Base-by-base conservation (phyloP, 2,888 invertebrate genomes). In the Chloromyia formosa region DNA sequence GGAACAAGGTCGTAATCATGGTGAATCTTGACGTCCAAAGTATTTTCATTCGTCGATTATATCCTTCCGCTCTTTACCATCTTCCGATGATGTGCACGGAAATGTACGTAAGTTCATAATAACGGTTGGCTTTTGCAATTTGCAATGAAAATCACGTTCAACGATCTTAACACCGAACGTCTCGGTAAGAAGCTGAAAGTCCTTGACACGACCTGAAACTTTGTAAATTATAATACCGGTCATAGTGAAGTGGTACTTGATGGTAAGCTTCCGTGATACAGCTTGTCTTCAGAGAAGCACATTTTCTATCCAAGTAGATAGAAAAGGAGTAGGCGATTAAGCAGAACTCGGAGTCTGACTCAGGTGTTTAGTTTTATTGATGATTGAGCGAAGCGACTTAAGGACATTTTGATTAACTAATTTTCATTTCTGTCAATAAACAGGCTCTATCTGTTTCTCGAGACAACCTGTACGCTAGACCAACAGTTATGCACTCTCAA, bases 71-170 rank as follows among this genome's bases (percentile, higher is more conserved):
- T 66, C 49, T 22, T 42, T 1, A n/a, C 12, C 60, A 60, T 27
- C 2, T 3, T 62, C n/a, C 35, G 49, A 45, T 22, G 3, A 35
- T 20, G 40, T 27, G 22, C 23, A 45, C 12, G 14, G 27, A 49
- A 16, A 66, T 56, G 10, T 16, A 12, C 4, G 16, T 4, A 56
- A 20, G 18, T 10, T 20, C 10, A 1, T n/a, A 20, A 12, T n/a
- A 16, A 22, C 20, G 3, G 22, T 66, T 66, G 49, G 23, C 49
- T 49, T 66, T 16, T 40, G n/a, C 42, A 58, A 71, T 56, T 71
- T 56, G 58, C 71, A 56, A 71, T 71, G 71, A 71, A 71, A 71
- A 71, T 71, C 71, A 71, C 71, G 71, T 71, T 56, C 71, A 71
- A 71, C 56, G 58, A 71, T 71, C 56, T 58, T 71, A 71, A 53